Evolutionary conservation across 35 echinoderm and acorn worm genomes (phyloP).

Genomic region (Heliocidaris tuberculata): DNA sequence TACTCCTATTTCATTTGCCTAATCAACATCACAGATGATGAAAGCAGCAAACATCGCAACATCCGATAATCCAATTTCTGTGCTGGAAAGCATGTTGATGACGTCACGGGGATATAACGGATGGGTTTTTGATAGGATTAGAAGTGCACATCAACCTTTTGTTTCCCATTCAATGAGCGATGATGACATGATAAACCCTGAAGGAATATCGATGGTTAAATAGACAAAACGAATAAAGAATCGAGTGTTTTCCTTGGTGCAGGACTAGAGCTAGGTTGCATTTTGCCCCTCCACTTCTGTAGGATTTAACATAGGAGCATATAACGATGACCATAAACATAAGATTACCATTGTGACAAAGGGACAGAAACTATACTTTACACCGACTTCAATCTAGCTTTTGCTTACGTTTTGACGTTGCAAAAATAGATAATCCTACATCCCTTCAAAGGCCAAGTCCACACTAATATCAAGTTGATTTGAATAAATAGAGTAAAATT

Average conservation of each 20-base stretch:
- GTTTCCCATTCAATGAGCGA: conserved; percentile 10
- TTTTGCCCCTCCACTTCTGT: neutral
- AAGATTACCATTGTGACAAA: too few relatives aligned
- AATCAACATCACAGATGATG: neutral
- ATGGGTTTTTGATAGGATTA: conserved; percentile 18
- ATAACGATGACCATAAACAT: too few relatives aligned
- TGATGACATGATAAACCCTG: neutral
- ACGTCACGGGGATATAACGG: neutral
- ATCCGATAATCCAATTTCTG: conserved; percentile 17
- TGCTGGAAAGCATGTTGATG: conserved; percentile 1
- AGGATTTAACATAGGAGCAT: too few relatives aligned
- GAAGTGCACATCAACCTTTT: conserved; percentile 3
- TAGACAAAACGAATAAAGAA: neutral
- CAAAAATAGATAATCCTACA: too few relatives aligned
- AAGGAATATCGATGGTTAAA: neutral
- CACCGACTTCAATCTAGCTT: too few relatives aligned
- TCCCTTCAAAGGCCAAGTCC: too few relatives aligned
- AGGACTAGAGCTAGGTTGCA: neutral
- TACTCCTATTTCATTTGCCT: neutral
- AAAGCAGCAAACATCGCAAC: neutral
- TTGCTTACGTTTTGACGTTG: too few relatives aligned
- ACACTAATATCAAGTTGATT: too few relatives aligned
- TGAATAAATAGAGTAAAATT: too few relatives aligned
- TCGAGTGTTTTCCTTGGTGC: neutral
- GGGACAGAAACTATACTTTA: too few relatives aligned